These are phyloP conservation scores for Cephalotes varians DNA, from an alignment of 2,888 invertebrate genomes.

Conservation along the genomic window DNA sequence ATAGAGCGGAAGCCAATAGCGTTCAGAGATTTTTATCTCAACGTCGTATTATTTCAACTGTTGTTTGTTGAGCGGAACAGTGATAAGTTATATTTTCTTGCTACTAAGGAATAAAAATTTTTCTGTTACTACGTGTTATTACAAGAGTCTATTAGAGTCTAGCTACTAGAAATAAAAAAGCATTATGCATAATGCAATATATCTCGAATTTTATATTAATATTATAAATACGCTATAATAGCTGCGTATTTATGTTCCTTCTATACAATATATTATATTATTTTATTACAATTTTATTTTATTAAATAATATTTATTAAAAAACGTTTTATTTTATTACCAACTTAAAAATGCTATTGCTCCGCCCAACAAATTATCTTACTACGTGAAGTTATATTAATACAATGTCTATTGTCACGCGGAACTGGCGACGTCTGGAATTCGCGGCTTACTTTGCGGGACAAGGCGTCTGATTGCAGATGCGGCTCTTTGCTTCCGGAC, in stretches of 20 bases:
- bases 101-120: not conserved
- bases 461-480: constrained; percentile 86
- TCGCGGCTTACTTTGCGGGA: constrained; percentile 84
- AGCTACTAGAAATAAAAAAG: not conserved
- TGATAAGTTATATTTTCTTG: not conserved
- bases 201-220: not conserved
- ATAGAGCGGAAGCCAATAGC: not conserved
- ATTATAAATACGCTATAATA: not conserved
- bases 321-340: not conserved
- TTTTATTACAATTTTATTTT: not conserved
- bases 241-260: not conserved
- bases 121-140: not conserved
- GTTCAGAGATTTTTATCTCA: constrained; percentile 11
- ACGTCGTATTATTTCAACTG: not conserved
- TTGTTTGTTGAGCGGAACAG: not conserved
- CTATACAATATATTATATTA: not conserved
- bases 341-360: not conserved
- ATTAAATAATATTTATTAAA: not conserved
- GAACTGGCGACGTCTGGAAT: not conserved
- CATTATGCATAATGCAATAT: not conserved
- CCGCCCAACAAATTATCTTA: not conserved
- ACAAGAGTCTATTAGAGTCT: too few relatives aligned
- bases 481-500: constrained; percentile 84
- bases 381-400: not conserved
- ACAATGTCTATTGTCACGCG: not conserved